Base-by-base conservation (phyloP, 2,113 vertebrate genomes). In the Felis catus region DNA sequence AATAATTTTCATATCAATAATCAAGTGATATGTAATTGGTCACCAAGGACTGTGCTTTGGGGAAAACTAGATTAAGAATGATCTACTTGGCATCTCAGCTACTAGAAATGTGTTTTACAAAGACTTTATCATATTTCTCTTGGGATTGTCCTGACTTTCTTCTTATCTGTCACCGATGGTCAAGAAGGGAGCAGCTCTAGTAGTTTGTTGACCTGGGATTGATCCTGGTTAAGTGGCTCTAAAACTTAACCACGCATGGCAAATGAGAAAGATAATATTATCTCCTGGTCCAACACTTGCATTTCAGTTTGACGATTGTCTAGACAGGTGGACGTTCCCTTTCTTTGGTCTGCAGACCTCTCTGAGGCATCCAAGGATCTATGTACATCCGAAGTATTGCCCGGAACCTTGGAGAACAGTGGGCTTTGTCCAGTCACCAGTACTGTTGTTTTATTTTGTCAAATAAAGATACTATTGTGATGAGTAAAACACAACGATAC, bases 1-100 rank as follows among this genome's bases (percentile, higher is more conserved):
- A 91, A 95, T 96, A 89, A 86, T 82, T 93, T 97, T 51, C 11
- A 1, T 82, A 33, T 88, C 83, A 84, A 31, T 41, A 73, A 73
- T 89, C 13, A 66, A 12, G 73, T 93, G 58, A 68, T 91, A 76
- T 7, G 2, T 55, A 96, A 78, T 76, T 82, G 10, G 79, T 92
- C 66, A 74, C n/a, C 7, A 33, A 68, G 36, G 48, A 89, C 29
- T 91, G 36, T 65, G 21, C 31, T 85, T 87, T 85, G 58, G n/a
- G 51, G n/a, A 65, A 71, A 94, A 61, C 81, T 51, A 95, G 66
- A 68, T 85, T 45, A 45, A 85, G 55, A 16, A 2, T 5, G 70
- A 27, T 48, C 53, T 84, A 18, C 5, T 8, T 96, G n/a, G 25
- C 33, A 80, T 83, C 89, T 92, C n/a, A 66, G 51, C 45, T 33